phyloP scores from a whole-genome alignment of 2,797 vertebrate species.

The Semaprochilodus insignis region DNA sequence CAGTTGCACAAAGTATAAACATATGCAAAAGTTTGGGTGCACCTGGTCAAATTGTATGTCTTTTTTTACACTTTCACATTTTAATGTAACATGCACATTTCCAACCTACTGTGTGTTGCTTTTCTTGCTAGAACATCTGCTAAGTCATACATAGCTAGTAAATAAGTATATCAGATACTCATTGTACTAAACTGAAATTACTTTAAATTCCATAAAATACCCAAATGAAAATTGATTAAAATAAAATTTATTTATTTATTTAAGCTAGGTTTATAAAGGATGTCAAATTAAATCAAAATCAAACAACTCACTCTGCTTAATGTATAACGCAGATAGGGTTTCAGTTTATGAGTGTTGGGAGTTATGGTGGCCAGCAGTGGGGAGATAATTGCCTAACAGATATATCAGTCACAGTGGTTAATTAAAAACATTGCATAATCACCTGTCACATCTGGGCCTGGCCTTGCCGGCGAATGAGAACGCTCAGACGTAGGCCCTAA shows the following conservation, averaged over 20 bases:
- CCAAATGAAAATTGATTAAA: neutral
- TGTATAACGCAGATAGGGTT: neutral
- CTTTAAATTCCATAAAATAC: neutral
- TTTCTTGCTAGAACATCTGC: neutral
- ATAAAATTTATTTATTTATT: constrained; percentile 3
- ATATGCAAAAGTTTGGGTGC: no score
- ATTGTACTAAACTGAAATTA: neutral
- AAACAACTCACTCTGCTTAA: neutral
- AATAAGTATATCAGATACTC: no score
- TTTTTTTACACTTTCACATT: no score
- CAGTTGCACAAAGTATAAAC: no score
- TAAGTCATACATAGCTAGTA: no score
- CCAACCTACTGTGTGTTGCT: neutral
- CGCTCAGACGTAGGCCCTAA: constrained; percentile 65
- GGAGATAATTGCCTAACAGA: constrained; percentile 65
- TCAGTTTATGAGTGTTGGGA: neutral
- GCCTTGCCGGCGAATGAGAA: constrained; percentile 56
- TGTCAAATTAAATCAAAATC: neutral
- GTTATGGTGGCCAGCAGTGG: neutral
- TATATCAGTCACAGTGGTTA: constrained; percentile 60
- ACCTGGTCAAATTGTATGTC: no score
- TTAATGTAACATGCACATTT: no score
- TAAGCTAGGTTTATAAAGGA: neutral
- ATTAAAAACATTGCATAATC: constrained; percentile 73
- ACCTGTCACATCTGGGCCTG: constrained; percentile 64